Evolutionary conservation across 2,113 vertebrate genomes (phyloP).

Genomic region (Lanius ludovicianus): DNA sequence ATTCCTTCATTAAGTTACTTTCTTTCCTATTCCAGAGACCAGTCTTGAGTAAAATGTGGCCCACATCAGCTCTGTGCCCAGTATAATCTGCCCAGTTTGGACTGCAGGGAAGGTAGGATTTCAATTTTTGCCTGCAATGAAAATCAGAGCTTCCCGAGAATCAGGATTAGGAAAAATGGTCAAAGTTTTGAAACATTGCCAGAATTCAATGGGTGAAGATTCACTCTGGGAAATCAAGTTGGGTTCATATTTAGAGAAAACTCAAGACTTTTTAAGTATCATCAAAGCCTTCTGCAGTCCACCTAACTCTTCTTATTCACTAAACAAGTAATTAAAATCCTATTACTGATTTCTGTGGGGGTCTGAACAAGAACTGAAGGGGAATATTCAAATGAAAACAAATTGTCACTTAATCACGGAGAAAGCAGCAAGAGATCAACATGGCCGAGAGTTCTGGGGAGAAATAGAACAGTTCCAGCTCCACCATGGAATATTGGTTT

Average conservation of each 20-base stretch:
- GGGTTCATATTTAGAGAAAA: neutral
- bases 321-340: neutral
- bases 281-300: neutral
- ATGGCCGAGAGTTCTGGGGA: neutral
- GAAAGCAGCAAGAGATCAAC: neutral
- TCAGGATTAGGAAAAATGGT: neutral
- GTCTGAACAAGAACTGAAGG: neutral
- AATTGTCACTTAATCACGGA: neutral
- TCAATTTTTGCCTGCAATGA: neutral
- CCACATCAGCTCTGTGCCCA: neutral
- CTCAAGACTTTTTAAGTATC: neutral
- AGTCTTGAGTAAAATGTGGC: neutral
- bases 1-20: neutral
- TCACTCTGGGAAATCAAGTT: neutral
- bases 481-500: accelerated
- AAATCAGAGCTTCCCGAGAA: neutral
- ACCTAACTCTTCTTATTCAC: neutral
- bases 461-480: neutral
- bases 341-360: neutral
- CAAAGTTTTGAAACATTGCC: neutral
- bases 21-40: neutral
- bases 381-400: neutral
- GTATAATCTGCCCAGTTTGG: neutral
- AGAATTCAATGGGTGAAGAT: neutral
- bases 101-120: neutral